These are phyloP conservation scores for Hystrix cristata DNA, from an alignment of 2,113 vertebrate species.

Conservation along the genomic window DNA sequence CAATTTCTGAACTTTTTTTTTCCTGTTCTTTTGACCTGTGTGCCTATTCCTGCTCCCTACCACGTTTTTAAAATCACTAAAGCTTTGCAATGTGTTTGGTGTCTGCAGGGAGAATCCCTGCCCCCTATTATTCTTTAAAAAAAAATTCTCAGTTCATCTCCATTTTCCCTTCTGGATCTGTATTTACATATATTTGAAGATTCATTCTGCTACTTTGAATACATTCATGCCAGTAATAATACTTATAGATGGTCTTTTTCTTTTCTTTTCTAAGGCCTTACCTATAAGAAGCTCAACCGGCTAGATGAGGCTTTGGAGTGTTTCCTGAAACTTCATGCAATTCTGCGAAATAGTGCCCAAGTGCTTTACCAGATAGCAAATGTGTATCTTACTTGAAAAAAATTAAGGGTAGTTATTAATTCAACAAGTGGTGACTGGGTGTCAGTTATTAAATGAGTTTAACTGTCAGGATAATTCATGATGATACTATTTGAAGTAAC, in stretches of 20 bases:
- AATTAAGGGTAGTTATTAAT: background rate
- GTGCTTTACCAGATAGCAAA: slow-evolving; percentile 96
- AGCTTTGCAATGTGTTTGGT: background rate
- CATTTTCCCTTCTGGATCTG: slow-evolving; percentile 22
- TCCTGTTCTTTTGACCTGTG: background rate
- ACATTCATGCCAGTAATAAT: background rate
- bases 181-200: slow-evolving; percentile 39
- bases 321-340: slow-evolving; percentile 97
- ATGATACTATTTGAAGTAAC: background rate
- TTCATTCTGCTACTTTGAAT: slow-evolving; percentile 21
- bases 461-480: slow-evolving; percentile 15
- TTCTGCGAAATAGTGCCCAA: slow-evolving; percentile 94
- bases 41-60: background rate
- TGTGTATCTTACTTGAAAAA: slow-evolving; percentile 92
- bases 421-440: background rate
- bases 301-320: slow-evolving; percentile 96
- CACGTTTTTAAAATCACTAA: background rate
- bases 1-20: background rate
- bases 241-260: slow-evolving; percentile 37
- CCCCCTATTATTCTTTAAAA: background rate
- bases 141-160: slow-evolving; percentile 51
- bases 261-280: slow-evolving; percentile 90
- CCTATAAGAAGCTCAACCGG: slow-evolving; percentile 93
- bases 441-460: slow-evolving; percentile 41
- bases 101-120: background rate